A percentile compares a stretch with the other conserved stretches of the same genome.
Evolutionary conservation across 1,140 invertebrate genomes (phyloP).

Genomic region (Aphaenogaster rudis): DNA sequence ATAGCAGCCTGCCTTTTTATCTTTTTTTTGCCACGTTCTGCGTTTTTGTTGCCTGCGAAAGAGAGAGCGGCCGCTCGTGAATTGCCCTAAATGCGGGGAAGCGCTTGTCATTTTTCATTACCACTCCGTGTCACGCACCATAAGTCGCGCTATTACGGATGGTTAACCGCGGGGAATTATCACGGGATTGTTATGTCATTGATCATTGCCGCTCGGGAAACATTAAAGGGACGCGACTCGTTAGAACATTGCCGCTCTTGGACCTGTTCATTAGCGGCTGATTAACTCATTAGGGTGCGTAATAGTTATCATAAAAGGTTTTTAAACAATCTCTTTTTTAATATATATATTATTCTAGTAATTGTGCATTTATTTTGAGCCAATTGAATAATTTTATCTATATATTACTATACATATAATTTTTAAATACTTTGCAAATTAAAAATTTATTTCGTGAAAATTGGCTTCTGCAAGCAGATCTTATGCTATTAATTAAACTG

Average conservation of each 20-base stretch:
- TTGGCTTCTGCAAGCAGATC: not conserved
- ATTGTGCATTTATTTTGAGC: not conserved
- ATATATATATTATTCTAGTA: not conserved
- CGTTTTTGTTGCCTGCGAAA: not conserved
- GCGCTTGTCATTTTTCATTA: constrained; percentile 61
- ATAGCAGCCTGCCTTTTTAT: not conserved
- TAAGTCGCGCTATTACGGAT: constrained; percentile 42
- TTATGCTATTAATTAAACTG: not conserved
- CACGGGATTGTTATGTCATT: constrained; percentile 53
- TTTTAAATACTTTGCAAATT: not conserved
- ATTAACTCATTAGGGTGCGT: constrained; percentile 42
- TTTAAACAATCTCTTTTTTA: not conserved
- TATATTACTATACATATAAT: not conserved
- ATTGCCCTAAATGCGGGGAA: constrained; percentile 26
- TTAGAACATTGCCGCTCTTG: constrained; percentile 30
- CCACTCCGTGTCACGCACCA: constrained; percentile 26
- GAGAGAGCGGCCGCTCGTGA: constrained; percentile 19
- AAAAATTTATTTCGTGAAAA: not conserved
- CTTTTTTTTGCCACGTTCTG: not conserved
- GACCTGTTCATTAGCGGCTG: constrained; percentile 28
- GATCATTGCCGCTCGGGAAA: constrained; percentile 41
- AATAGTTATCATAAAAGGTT: not conserved
- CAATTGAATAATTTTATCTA: not conserved
- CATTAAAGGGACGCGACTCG: constrained; percentile 54
- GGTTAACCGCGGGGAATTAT: constrained; percentile 30